Base-by-base conservation (phyloP, 2,113 vertebrate genomes). In the Archilochus colubris region DNA sequence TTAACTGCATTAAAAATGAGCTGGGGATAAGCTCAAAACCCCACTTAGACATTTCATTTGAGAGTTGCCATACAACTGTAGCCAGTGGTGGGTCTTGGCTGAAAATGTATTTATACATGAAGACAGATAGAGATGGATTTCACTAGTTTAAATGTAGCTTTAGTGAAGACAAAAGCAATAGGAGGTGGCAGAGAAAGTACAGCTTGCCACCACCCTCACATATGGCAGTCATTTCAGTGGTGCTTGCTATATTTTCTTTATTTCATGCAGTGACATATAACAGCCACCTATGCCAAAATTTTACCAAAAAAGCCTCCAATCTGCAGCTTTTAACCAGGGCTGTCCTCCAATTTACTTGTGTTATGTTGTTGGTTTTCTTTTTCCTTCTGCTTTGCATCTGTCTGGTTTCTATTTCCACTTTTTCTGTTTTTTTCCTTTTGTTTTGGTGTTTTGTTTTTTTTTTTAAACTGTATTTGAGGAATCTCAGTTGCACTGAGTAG, bases 141-240 rank as follows among this genome's bases (percentile, higher is more conserved):
- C 93, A 83, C 89, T 70, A 89, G 93, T 89, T 96, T 92, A 95
- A 95, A 97, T 4, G 69, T 76, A 94, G 89, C 90, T 95, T 96
- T 94, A 96, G 85, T 25, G 53, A 92, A 96, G 95, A 97, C 77
- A 0, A 95, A 96, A 96, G 89, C 92, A 81, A 92, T 40, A 54
- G 82, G 69, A 75, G 88, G 74, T 84, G 93, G 92, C 4, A 61
- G 70, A 81, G 74, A 91, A 86, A 91, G 63, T 86, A 75, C 84
- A 94, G 64, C 25, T 92, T 96, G 95, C 94, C 96, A 96, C 83
- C 74, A 78, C 74, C 72, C 92, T 88, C 95, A 91, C 95, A 96
- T 97, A 96, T 96, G 96, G 94, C 93, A 97, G 33, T 96, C 63
- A 77, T 97, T 97, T 97, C 93, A 62, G 9, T 78, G 84, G 92